Base-by-base conservation (phyloP, 1,140 invertebrate genomes). In the Coenobita brevimanus region DNA sequence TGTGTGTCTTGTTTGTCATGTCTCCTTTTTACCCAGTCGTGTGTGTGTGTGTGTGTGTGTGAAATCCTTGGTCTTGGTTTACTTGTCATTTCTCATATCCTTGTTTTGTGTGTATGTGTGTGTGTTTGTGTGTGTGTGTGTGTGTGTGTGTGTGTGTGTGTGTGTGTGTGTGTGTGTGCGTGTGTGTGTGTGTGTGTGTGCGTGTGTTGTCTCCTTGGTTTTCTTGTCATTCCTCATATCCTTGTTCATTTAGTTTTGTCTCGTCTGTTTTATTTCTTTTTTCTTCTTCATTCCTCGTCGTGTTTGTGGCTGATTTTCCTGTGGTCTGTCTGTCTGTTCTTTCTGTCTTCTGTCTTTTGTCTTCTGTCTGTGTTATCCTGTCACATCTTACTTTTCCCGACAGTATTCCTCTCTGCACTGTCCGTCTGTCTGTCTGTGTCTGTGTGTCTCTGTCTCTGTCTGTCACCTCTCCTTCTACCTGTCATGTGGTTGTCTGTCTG, bases 341-440 rank as follows among this genome's bases (percentile, higher is more conserved):
- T 57, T 57, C n/a, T 57, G 13, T 57, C 38, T 2, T 69, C 24
- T 69, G 64, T 27, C 64, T 15, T 13, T 69, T 15, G 33, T 2
- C 38, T 1, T 69, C 30, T 30, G 10, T 69, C n/a, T n/a, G n/a
- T n/a, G n/a, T n/a, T n/a, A n/a, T n/a, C n/a, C n/a, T n/a, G n/a
- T n/a, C n/a, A n/a, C n/a, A n/a, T n/a, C n/a, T n/a, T n/a, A n/a
- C n/a, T n/a, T n/a, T n/a, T n/a, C n/a, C n/a, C n/a, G n/a, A n/a
- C n/a, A n/a, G n/a, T n/a, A n/a, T n/a, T n/a, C n/a, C n/a, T n/a
- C n/a, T n/a, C n/a, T n/a, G n/a, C n/a, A n/a, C n/a, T n/a, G n/a
- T n/a, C n/a, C n/a, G 64, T 69, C 24, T 69, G 13, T 69, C 24
- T 69, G 64, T 69, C 13, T 69, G 64, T 57, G 54, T 57, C 54